Base-by-base conservation (phyloP, 2,888 invertebrate species). In the Drosophila differens region DNA sequence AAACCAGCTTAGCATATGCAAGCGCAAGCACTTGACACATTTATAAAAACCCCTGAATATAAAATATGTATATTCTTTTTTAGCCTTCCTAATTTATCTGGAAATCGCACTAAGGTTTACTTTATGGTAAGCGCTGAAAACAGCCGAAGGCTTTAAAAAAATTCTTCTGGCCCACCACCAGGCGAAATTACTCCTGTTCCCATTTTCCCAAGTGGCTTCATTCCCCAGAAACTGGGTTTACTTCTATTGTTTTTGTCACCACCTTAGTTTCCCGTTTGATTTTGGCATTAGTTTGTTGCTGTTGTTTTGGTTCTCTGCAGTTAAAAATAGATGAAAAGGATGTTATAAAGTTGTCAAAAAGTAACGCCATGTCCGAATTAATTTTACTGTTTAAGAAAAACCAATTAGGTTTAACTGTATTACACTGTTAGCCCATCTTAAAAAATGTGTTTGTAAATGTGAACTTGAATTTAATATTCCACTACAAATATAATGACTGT, bases 51-150 rank as follows among this genome's bases (percentile, higher is more conserved):
- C 22, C 35, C 47, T 54, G 16, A 41, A 30, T 41, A 22, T 28
- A n/a, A 39, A 32, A 19, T 44, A 39, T 30, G 16, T 39, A 39
- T 25, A 32, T 32, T 12, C 37, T 39, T 44, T 74, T 49, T 54
- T 30, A 19, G 28, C 30, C 58, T 44, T 47, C n/a, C 67, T 71
- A 85, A 87, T 78, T 80, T 80, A 66, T 79, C 73, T 84, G 66
- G 53, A 55, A 41, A 47, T 44, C 60, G 52, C 71, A 59, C 54
- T 33, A 60, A 71, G 68, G 70, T 60, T 52, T 63, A 71, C 58
- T 70, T 78, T 74, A 70, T 67, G 60, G 44, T 44, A 25, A 59
- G 51, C 58, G 53, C 58, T 52, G 51, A 74, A 76, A 55, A 71
- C 63, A 71, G 71, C 63, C 70, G 67, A 71, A 47, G 62, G 61